These are phyloP conservation scores for Eumeta japonica DNA, from an alignment of 1,140 invertebrate genomes.

Conservation along the genomic window DNA sequence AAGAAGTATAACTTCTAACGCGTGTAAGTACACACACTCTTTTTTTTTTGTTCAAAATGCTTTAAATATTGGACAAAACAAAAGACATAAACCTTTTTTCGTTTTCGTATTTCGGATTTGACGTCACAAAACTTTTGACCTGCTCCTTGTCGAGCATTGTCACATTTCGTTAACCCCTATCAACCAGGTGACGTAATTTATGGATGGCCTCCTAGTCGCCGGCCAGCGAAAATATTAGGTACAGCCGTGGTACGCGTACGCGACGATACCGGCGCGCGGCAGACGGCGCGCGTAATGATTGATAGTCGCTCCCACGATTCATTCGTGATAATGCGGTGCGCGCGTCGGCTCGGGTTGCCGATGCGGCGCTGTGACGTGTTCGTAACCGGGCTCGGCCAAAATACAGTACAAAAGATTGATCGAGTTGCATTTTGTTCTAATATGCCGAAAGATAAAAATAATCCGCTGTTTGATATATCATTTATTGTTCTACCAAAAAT, in stretches of 20 bases:
- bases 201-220: no score
- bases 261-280: background rate
- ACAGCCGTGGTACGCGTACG: background rate
- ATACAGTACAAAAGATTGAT: background rate
- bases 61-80: no score
- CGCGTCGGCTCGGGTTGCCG: background rate
- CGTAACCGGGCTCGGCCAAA: background rate
- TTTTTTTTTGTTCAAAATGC: no score
- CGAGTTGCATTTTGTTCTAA: background rate
- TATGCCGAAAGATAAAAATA: background rate
- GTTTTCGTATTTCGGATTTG: no score
- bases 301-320: background rate
- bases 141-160: no score
- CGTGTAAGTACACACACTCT: no score
- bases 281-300: background rate
- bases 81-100: no score
- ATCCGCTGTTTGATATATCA: background rate
- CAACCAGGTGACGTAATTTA: no score
- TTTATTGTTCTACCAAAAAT: background rate
- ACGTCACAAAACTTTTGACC: no score
- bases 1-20: no score
- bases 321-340: background rate
- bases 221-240: no score
- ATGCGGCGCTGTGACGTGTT: background rate
- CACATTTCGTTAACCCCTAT: no score